These are phyloP conservation scores for Theropithecus gelada DNA, from an alignment of 2,113 vertebrate species.

Conservation along the genomic window DNA sequence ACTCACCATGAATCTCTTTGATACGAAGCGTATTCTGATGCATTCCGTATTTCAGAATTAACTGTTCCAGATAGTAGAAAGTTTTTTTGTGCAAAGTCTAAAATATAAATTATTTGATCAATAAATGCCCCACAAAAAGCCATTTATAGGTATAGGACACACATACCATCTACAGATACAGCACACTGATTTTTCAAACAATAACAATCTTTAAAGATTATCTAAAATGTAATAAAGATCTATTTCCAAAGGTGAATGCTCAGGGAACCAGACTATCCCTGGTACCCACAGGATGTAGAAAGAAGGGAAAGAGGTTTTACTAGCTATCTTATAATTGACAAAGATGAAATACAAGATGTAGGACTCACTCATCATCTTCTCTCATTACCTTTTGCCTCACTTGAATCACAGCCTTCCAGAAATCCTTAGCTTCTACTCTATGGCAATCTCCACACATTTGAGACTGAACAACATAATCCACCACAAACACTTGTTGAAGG, in stretches of 20 bases:
- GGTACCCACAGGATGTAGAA: not conserved
- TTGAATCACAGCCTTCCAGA: slow-evolving; percentile 98
- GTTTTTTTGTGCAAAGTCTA: slow-evolving; percentile 98
- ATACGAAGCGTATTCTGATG: slow-evolving; percentile 96
- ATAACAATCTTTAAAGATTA: slow-evolving; percentile 32
- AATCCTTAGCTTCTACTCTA: slow-evolving; percentile 98
- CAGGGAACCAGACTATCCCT: not conserved
- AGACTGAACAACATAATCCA: slow-evolving; percentile 92
- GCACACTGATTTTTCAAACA: slow-evolving; percentile 40
- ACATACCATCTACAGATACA: not conserved
- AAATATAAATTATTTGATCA: slow-evolving; percentile 49
- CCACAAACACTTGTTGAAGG: slow-evolving; percentile 97
- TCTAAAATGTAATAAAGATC: not conserved
- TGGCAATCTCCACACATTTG: slow-evolving; percentile 99
- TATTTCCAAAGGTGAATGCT: not conserved
- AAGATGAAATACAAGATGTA: not conserved
- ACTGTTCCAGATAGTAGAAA: slow-evolving; percentile 97
- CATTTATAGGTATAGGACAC: not conserved
- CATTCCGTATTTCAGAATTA: slow-evolving; percentile 97
- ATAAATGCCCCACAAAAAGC: not conserved
- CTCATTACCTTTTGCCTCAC: slow-evolving; percentile 94
- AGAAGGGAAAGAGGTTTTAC: not conserved
- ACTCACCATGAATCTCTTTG: slow-evolving; percentile 96
- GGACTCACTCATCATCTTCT: not conserved
- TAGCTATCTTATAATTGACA: not conserved